Evolutionary conservation across 2,113 vertebrate genomes (phyloP), one percentile per base, ranked within the genome.

Genomic region (Serinus canaria): DNA sequence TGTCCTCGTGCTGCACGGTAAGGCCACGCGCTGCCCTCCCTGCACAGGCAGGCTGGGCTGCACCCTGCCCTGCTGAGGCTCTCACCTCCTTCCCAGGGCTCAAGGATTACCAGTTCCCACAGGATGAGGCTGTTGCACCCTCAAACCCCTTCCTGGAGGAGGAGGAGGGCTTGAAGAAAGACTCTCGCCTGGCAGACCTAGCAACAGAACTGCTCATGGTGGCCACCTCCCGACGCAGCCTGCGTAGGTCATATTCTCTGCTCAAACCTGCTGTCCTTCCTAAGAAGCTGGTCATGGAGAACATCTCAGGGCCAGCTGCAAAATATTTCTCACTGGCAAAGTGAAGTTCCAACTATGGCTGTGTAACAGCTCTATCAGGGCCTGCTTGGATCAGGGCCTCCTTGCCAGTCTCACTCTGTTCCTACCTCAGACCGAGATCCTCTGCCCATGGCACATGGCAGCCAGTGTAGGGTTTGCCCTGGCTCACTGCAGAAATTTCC

Each of bases 91-190:
- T 25, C 43, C 7, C 80, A 99, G 99, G 99, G 25, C 98, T 99
- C 97, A 98, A 99, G 50, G 99, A 99, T 96, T 98, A 98, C 78
- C 98, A 97, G 2, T 99, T 99, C 91, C 98, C 98, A 37, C 99
- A 99, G 96, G 99, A 99, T 59, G 99, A 99, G 91, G 98, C 98
- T 1, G 98, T 99, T 30, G 99, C 99, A 2, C 99, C 99, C 41
- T 99, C 99, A 8, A 99, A 99, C 94, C 99, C 99, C 1, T 99
- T 99, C 96, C 92, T 99, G 95, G 99, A 99, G 83, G 99, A 99
- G 75, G 99, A 99, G 43, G 99, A 89, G 89, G 96, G 49, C 97
- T 98, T 85, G 60, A 99, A 99, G 96, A 99, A 99, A 87, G 99
- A 99, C 46, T 98, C 98, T 7, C 98, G 97, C 49, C 97, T 99